Percentiles rank a stretch among this genome's conserved stretches.
Evolutionary conservation across 2,888 invertebrate genomes (phyloP).

Genomic region (Colostygia pectinataria): DNA sequence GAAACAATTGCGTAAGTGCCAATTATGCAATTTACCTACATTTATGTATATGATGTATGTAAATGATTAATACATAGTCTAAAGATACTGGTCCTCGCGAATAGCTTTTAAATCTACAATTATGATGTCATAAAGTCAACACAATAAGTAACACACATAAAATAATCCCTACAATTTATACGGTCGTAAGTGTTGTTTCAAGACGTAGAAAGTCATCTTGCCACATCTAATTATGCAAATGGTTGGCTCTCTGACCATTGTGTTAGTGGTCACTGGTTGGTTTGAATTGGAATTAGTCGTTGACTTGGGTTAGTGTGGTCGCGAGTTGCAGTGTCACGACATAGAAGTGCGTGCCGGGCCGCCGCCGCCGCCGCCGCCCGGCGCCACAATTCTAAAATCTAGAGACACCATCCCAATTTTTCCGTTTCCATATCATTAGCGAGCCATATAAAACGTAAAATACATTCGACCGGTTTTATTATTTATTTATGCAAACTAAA

Average conservation of each 20-base stretch:
- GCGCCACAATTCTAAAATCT: constrained; percentile 61
- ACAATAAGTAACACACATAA: constrained; percentile 23
- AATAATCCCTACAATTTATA: constrained; percentile 34
- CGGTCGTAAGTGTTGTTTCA: constrained; percentile 37
- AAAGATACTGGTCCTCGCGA: no score
- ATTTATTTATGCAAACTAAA: constrained; percentile 63
- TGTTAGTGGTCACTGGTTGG: constrained; percentile 42
- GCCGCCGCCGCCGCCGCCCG: no score
- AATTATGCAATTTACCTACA: not conserved
- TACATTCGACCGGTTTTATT: constrained; percentile 54
- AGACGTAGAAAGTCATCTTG: constrained; percentile 40
- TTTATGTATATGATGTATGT: no score
- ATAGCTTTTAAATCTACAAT: constrained; percentile 15
- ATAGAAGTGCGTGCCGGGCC: constrained; percentile 33
- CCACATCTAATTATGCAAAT: constrained; percentile 54
- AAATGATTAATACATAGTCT: no score
- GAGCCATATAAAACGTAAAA: constrained; percentile 53
- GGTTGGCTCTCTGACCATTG: constrained; percentile 41
- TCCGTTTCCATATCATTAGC: constrained; percentile 57
- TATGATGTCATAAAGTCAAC: constrained; percentile 29
- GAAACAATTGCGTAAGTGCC: constrained; percentile 38
- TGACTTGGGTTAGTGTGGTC: constrained; percentile 28
- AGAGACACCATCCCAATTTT: constrained; percentile 55
- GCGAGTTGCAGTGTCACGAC: constrained; percentile 16
- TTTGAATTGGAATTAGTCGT: constrained; percentile 17